A percentile compares a stretch with the other conserved stretches of the same genome.
Conservation (phyloP, 2,113 vertebrate genomes). For the Etheostoma spectabile region DNA sequence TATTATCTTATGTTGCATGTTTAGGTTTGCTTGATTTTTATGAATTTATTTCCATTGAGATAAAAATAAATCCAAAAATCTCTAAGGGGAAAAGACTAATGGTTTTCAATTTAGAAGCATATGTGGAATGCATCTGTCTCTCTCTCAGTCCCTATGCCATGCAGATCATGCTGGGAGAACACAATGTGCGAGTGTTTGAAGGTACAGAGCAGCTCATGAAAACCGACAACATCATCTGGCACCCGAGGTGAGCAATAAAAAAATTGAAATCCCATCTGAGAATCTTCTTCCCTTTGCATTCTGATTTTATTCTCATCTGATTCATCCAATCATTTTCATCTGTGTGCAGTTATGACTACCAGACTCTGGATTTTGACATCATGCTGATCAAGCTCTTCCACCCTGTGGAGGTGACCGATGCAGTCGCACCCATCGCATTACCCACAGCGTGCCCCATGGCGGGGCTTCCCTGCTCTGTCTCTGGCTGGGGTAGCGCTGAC, state of each 20-base stretch:
- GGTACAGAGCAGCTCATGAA: conserved; percentile 81
- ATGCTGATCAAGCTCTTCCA: conserved; percentile 83
- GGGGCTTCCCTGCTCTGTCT: conserved; percentile 69
- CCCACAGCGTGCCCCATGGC: conserved; percentile 64
- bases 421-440: conserved; percentile 68
- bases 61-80: background rate
- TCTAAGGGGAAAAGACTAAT: background rate
- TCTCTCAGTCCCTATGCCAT: conserved; percentile 73
- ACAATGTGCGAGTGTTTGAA: conserved; percentile 72
- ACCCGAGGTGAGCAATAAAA: conserved; percentile 61
- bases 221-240: conserved; percentile 79
- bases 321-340: conserved; percentile 3
- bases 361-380: conserved; percentile 81
- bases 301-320: background rate
- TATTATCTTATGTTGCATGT: background rate
- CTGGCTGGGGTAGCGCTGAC: conserved; percentile 77
- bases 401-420: conserved; percentile 63
- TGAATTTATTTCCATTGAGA: background rate
- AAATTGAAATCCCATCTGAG: background rate
- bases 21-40: background rate
- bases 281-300: background rate
- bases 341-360: conserved; percentile 76
- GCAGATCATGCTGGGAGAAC: conserved; percentile 81
- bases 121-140: background rate
- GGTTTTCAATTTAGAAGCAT: background rate